Conservation (phyloP, 2,113 vertebrate genomes). For the Toxostoma redivivum region DNA sequence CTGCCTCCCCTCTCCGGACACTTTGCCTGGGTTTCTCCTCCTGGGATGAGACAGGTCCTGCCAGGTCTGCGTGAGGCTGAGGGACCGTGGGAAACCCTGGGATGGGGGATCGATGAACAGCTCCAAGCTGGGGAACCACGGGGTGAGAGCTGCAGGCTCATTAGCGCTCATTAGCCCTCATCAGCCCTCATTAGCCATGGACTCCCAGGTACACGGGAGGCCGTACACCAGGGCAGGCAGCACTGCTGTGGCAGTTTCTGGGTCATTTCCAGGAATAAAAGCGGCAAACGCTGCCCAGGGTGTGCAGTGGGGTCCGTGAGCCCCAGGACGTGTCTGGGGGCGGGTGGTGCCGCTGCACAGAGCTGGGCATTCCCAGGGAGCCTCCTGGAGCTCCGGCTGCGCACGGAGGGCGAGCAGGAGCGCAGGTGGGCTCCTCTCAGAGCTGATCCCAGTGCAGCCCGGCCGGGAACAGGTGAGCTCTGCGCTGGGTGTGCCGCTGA, state of each 20-base stretch:
- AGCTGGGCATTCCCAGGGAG: rapidly evolving
- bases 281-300: rapidly evolving
- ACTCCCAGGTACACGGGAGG: neutral
- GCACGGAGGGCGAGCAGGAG: rapidly evolving
- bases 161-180: neutral
- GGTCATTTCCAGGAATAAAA: neutral
- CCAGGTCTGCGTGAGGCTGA: neutral
- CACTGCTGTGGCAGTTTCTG: rapidly evolving
- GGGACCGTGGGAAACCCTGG: rapidly evolving
- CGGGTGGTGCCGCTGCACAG: neutral
- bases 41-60: neutral
- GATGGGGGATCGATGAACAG: rapidly evolving
- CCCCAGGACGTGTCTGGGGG: rapidly evolving
- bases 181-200: neutral
- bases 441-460: neutral
- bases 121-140: rapidly evolving
- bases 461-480: neutral
- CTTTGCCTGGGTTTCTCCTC: neutral
- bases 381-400: neutral
- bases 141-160: neutral
- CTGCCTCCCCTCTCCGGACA: neutral
- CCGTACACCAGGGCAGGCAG: neutral
- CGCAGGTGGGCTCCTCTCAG: rapidly evolving
- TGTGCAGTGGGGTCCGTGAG: neutral
- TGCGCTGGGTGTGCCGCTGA: rapidly evolving